These are phyloP conservation scores for Neoniphon sammara DNA, from an alignment of 2,797 vertebrate genomes.

Conservation along the genomic window DNA sequence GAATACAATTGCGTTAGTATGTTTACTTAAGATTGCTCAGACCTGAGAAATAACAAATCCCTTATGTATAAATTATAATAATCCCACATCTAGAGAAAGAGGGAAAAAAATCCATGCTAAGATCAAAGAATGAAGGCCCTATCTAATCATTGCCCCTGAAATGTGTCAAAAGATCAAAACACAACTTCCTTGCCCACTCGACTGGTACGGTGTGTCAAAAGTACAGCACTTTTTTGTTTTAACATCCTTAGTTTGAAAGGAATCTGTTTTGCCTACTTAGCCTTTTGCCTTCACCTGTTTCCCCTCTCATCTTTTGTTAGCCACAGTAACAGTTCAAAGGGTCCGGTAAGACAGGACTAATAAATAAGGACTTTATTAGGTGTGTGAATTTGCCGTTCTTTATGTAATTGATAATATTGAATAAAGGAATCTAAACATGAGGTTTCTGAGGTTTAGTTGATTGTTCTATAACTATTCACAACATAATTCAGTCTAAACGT, in stretches of 20 bases:
- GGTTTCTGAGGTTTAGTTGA: conserved; percentile 7
- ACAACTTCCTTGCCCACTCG: conserved; percentile 68
- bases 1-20: conserved; percentile 80
- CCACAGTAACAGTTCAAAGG: conserved; percentile 32
- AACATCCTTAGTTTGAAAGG: conserved; percentile 33
- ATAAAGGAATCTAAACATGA: conserved; percentile 12
- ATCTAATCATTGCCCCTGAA: conserved; percentile 77
- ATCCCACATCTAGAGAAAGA: conserved; percentile 78
- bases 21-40: conserved; percentile 83
- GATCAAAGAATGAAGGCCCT: conserved; percentile 81
- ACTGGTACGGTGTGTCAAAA: conserved; percentile 68
- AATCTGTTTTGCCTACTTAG: conserved; percentile 29
- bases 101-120: conserved; percentile 72
- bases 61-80: conserved; percentile 88
- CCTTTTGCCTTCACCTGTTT: conserved; percentile 18
- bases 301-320: conserved; percentile 28
- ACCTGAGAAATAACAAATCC: conserved; percentile 79
- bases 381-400: background rate
- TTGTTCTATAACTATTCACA: background rate
- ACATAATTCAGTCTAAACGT: background rate
- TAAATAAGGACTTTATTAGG: background rate
- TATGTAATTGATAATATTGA: background rate
- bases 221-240: conserved; percentile 36
- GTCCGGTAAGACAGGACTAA: conserved; percentile 28
- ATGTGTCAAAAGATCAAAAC: conserved; percentile 83